Evolutionary conservation across 2,797 vertebrate genomes (phyloP).

Genomic region (Scleropages formosus): DNA sequence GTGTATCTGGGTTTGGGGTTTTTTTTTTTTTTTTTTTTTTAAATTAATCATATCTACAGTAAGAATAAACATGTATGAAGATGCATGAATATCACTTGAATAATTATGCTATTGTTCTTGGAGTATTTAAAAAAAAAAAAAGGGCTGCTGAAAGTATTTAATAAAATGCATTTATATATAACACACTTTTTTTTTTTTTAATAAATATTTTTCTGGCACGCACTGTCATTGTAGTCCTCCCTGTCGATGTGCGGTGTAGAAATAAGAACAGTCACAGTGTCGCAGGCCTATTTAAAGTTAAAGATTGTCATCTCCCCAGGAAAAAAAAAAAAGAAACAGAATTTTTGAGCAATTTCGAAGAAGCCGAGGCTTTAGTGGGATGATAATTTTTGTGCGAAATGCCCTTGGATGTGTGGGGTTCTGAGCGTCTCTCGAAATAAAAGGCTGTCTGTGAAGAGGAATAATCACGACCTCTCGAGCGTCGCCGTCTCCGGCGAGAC

Average conservation of each 20-base stretch:
- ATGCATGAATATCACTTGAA: no score
- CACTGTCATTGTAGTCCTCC: no score
- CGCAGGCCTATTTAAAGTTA: conserved; percentile 18
- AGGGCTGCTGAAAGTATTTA: not conserved
- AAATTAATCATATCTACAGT: not conserved
- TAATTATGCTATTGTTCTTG: conserved; percentile 10
- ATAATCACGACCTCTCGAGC: conserved; percentile 21
- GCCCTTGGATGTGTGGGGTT: conserved; percentile 8
- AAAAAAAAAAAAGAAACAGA: not conserved
- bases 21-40: no score
- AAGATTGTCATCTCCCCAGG: not conserved
- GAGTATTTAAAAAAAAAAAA: conserved; percentile 6
- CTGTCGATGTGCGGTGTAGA: not conserved
- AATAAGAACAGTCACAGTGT: conserved; percentile 1
- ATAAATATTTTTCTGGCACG: no score
- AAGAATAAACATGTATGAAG: not conserved
- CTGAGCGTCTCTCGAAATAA: conserved; percentile 22
- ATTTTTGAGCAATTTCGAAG: conserved; percentile 7
- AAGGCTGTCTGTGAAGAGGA: conserved; percentile 16
- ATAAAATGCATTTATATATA: no score
- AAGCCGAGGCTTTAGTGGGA: not conserved
- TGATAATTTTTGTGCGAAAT: conserved; percentile 14
- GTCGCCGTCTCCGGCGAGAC: conserved; percentile 17
- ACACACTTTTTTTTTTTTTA: no score
- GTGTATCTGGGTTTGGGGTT: conserved; percentile 4